Percentiles rank a stretch among this genome's conserved stretches.
phyloP scores from a whole-genome alignment of 1,140 invertebrate species.

The Drosophila arawakana region DNA sequence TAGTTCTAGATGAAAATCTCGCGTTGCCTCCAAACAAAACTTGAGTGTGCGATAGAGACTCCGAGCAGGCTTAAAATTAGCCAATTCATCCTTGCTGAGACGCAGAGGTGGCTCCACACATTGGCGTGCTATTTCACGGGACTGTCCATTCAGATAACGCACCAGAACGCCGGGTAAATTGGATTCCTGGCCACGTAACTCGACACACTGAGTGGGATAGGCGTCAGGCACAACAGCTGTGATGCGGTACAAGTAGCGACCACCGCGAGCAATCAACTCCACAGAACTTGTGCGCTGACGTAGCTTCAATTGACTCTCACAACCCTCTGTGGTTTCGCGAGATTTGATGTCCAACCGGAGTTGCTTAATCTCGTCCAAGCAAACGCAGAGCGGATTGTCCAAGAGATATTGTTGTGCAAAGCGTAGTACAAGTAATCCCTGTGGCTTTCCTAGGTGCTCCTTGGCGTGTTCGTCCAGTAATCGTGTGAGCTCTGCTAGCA shows the following conservation, averaged over 20 bases:
- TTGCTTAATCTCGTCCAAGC: slow-evolving; percentile 89
- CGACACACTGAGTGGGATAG: slow-evolving; percentile 87
- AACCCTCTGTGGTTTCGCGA: slow-evolving; percentile 10
- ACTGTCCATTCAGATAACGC: slow-evolving; percentile 88
- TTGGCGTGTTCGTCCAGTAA: slow-evolving; percentile 88
- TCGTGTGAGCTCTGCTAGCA: slow-evolving; percentile 87
- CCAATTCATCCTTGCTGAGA: slow-evolving; percentile 84
- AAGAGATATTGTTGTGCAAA: slow-evolving; percentile 89
- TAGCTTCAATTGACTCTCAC: slow-evolving; percentile 86
- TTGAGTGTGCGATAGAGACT: slow-evolving; percentile 87
- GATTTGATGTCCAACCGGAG: slow-evolving; percentile 86
- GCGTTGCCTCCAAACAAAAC: slow-evolving; percentile 88
- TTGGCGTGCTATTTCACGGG: slow-evolving; percentile 88
- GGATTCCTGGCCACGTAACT: slow-evolving; percentile 87
- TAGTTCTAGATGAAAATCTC: slow-evolving; percentile 86
- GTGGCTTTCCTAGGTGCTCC: slow-evolving; percentile 87
- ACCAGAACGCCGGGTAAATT: slow-evolving; percentile 89
- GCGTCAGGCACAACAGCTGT: slow-evolving; percentile 88
- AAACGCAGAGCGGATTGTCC: slow-evolving; percentile 90
- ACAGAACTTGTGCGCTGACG: slow-evolving; percentile 89
- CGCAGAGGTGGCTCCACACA: slow-evolving; percentile 90
- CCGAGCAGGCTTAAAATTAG: slow-evolving; percentile 87
- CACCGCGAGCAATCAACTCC: slow-evolving; percentile 86
- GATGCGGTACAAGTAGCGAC: slow-evolving; percentile 87
- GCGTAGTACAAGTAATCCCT: slow-evolving; percentile 86